Base-by-base conservation (phyloP, 2,113 vertebrate genomes). In the Corynorhinus townsendii region DNA sequence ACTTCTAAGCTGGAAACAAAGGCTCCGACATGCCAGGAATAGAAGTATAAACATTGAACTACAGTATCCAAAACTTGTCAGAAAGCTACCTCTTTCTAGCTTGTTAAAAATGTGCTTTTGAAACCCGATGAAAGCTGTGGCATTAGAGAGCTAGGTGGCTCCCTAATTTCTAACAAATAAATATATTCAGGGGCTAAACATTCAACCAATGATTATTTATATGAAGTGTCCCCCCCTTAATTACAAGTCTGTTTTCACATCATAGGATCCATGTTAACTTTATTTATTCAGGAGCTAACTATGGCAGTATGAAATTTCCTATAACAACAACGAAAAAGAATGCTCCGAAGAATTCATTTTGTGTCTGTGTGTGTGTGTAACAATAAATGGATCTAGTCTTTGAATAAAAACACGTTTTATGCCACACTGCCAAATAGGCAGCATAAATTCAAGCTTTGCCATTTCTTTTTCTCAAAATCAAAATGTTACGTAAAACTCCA, bases 1-100 rank as follows among this genome's bases (percentile, higher is more conserved):
- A 96, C 95, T 98, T 98, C 96, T 95, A 96, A 94, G 96, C 96
- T 81, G 2, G 24, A 98, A 88, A 98, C 97, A 97, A 98, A 98
- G 97, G 91, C 81, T 81, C 94, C 95, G 96, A 97, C 97, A 96
- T 85, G 87, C 95, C 89, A 96, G 84, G 69, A 52, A 9, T 0
- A 91, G 96, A 96, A 97, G 91, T 90, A 95, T 97, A 97, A 97
- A 97, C 97, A 97, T 87, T 92, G 86, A 91, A 92, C 93, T 95
- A 96, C 95, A 96, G 97, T 96, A 96, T 95, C 94, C 17, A 97
- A 97, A 97, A 97, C 97, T 95, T 96, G 96, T 94, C 97, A 97
- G 92, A 87, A 97, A 97, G 90, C 96, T 97, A 40, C 91, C 92
- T 94, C 97, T 90, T 82, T 43, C 87, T 76, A 52, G 85, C 62